Percentiles rank a stretch among this genome's conserved stretches.
phyloP scores from a whole-genome alignment of 1,140 invertebrate species.

The Aradophagus sp. region DNA sequence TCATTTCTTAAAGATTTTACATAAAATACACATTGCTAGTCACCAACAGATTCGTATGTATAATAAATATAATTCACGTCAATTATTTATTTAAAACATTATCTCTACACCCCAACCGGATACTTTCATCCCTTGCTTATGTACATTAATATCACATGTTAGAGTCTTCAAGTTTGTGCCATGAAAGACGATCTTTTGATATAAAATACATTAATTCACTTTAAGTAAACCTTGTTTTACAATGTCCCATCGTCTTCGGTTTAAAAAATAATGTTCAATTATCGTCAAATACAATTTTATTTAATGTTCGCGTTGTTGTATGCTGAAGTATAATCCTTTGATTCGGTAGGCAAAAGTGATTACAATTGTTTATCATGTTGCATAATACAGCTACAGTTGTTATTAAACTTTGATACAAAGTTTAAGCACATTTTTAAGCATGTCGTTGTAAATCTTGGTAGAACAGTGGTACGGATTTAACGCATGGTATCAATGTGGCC shows the following conservation, averaged over 20 bases:
- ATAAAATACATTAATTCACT: slow-evolving; percentile 13
- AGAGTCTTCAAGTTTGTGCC: slow-evolving; percentile 55
- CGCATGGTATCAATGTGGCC: no score
- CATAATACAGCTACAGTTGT: no score
- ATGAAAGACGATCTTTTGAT: slow-evolving; percentile 47
- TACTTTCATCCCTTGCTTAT: slow-evolving; percentile 49
- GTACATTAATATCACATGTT: slow-evolving; percentile 56
- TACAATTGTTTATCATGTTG: no score
- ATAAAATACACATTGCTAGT: slow-evolving; percentile 31
- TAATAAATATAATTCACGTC: slow-evolving; percentile 12
- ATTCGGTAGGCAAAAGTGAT: no score
- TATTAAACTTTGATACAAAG: no score
- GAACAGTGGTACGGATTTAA: no score
- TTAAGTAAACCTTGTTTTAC: slow-evolving; percentile 12
- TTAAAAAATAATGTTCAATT: no score
- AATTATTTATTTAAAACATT: no score
- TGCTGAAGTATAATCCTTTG: no score
- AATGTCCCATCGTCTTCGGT: slow-evolving; percentile 8
- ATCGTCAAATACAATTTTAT: slow-evolving; percentile 36
- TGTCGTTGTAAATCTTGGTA: no score
- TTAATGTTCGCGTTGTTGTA: no score
- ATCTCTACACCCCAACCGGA: slow-evolving; percentile 21
- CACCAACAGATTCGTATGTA: slow-evolving; percentile 22
- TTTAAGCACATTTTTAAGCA: no score
- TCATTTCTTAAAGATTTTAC: slow-evolving; percentile 17